Base-by-base conservation (phyloP, 2,888 invertebrate species). In the Chrysolina haemoptera region DNA sequence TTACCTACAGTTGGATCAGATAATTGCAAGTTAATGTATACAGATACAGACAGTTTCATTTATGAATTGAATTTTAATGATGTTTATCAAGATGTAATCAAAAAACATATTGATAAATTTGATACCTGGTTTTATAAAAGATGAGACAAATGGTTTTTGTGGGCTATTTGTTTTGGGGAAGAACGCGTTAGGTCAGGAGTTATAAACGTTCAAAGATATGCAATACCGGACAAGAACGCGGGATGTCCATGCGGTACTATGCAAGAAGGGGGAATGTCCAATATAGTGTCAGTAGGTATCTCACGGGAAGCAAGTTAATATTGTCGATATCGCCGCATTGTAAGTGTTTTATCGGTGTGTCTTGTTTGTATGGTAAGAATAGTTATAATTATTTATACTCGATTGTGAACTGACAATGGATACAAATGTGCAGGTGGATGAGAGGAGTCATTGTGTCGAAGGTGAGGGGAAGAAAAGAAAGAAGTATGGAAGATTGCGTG, bases 391-490 rank as follows among this genome's bases (percentile, higher is more conserved):
- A 62, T 62, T 18, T 16, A 62, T 62, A 41, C 35, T 62, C 16
- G 1, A n/a, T 40, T 62, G 62, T 62, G 16, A 62, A 35, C 40
- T 62, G 40, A 62, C 14, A 62, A 62, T 62, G 40, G 62, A 40
- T 62, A 10, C 1, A 5, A n/a, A 62, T 35, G 62, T 40, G 62
- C 62, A 62, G 62, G 62, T 35, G 62, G 62, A 62, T 62, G 62
- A 40, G 4, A 40, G 41, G 35, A 62, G 35, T 62, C 35, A 62
- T 62, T 40, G 55, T 20, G 1, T 18, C 16, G 4, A 62, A 62
- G 27, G 62, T n/a, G 62, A 62, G 40, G 62, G 62, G 11, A 67
- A 67, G 50, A 67, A 67, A 27, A 53, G 67, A 65, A 50, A 46
- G 10, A 35, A 46, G 27, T 50, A 67, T 27, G 67, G 53, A 67